A percentile compares a stretch with the other conserved stretches of the same genome.
These are phyloP conservation scores for Oryzias dopingdopingensis DNA, from an alignment of 2,797 vertebrate genomes.

Conservation along the genomic window DNA sequence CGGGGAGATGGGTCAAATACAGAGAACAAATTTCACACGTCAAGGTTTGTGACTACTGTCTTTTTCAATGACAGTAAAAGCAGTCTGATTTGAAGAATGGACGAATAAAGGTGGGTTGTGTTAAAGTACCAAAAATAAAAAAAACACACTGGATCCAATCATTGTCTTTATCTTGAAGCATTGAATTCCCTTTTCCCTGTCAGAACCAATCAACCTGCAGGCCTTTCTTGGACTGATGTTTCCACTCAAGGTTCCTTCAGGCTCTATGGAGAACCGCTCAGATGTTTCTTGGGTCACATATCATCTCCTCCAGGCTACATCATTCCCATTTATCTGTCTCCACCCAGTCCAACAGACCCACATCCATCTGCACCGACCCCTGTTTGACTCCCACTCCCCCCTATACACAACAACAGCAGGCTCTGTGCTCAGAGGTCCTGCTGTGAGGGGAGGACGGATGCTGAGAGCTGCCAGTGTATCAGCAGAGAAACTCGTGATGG, in stretches of 20 bases:
- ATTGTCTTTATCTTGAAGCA: too few relatives aligned
- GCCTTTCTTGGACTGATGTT: not conserved
- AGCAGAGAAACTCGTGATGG: constrained; percentile 18
- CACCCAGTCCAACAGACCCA: constrained; percentile 1
- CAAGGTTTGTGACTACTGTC: too few relatives aligned
- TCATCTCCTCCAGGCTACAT: constrained; percentile 30
- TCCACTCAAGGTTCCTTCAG: constrained; percentile 8
- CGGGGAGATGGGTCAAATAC: too few relatives aligned
- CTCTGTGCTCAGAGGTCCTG: constrained; percentile 11
- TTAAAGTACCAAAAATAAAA: too few relatives aligned
- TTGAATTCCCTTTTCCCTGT: too few relatives aligned
- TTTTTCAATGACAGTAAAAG: too few relatives aligned
- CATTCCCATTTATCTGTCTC: constrained; percentile 28
- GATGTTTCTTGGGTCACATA: constrained; percentile 12
- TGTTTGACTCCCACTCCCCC: constrained; percentile 21
- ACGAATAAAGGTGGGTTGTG: too few relatives aligned
- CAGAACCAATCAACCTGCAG: too few relatives aligned
- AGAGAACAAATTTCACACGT: too few relatives aligned
- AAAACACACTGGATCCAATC: too few relatives aligned
- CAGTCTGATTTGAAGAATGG: too few relatives aligned
- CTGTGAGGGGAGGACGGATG: constrained; percentile 4
- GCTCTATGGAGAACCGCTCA: constrained; percentile 18
- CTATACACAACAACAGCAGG: constrained; percentile 6
- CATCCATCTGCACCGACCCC: constrained; percentile 18
- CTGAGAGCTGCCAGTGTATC: not conserved